Conservation (phyloP, 2,888 invertebrate species). For the Limnephilus auricula region DNA sequence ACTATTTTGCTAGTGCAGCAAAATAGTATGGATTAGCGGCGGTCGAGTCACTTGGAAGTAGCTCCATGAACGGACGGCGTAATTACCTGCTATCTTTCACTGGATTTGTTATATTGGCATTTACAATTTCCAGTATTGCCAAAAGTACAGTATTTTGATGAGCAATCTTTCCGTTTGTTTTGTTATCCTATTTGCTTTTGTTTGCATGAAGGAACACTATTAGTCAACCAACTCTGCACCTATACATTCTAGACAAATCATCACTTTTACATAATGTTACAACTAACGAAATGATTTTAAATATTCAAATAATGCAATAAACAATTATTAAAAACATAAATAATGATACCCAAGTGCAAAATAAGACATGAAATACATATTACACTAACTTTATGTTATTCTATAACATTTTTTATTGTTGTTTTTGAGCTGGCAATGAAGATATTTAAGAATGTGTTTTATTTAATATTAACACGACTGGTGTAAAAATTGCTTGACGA, state of each 20-base stretch:
- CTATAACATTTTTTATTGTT: neutral
- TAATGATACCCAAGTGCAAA: neutral
- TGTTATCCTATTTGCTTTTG: neutral
- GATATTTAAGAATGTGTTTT: neutral
- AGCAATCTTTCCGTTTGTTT: neutral
- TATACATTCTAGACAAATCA: neutral
- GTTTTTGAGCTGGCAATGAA: neutral
- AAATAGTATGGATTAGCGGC: too few relatives aligned
- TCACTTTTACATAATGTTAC: neutral
- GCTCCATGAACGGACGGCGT: too few relatives aligned
- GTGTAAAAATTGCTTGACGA: neutral
- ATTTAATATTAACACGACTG: neutral
- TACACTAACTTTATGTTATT: neutral
- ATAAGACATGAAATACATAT: neutral
- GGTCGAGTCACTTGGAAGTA: too few relatives aligned
- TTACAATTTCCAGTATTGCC: neutral
- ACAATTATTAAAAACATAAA: neutral
- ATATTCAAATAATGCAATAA: neutral
- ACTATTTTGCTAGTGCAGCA: too few relatives aligned
- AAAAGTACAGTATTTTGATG: neutral
- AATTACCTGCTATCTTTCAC: neutral
- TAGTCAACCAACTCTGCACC: neutral
- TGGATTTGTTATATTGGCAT: neutral
- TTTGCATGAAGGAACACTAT: neutral
- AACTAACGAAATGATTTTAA: neutral